phyloP scores from a whole-genome alignment of 1,140 invertebrate species.

The Trissolcus basalis region DNA sequence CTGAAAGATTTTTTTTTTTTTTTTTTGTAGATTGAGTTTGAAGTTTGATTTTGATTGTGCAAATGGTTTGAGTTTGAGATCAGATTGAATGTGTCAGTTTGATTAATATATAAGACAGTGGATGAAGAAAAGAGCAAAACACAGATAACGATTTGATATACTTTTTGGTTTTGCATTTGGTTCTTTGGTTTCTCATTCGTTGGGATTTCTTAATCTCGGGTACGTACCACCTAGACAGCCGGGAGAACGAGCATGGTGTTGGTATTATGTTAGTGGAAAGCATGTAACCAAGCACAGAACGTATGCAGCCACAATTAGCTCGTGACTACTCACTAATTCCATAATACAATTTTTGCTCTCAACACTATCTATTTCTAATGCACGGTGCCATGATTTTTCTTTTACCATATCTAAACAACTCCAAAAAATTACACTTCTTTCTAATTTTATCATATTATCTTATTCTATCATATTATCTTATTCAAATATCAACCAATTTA shows the following conservation, averaged over 20 bases:
- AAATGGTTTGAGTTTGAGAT: too few species aligned
- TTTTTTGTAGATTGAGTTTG: too few species aligned
- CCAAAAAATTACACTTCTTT: too few species aligned
- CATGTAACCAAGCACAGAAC: conserved; percentile 73
- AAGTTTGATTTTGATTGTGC: neutral
- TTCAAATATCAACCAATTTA: neutral
- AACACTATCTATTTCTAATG: neutral
- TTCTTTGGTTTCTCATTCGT: conserved; percentile 9
- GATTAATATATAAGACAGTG: neutral
- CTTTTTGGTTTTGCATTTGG: neutral
- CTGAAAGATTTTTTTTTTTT: too few species aligned
- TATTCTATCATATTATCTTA: too few species aligned
- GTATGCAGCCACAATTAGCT: conserved; percentile 71
- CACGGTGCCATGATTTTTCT: neutral
- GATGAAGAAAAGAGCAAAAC: conserved; percentile 31
- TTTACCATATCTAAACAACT: neutral
- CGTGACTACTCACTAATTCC: conserved; percentile 64
- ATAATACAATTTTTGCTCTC: conserved; percentile 6
- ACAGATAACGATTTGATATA: conserved; percentile 12
- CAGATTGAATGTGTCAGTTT: too few species aligned
- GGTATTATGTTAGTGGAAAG: conserved; percentile 71
- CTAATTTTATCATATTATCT: too few species aligned
- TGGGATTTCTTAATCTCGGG: conserved; percentile 57
- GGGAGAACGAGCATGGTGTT: conserved; percentile 69
- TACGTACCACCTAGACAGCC: conserved; percentile 72